These are phyloP conservation scores for Deladenus siricidicola DNA, from an alignment of 2,888 invertebrate genomes.

Conservation along the genomic window DNA sequence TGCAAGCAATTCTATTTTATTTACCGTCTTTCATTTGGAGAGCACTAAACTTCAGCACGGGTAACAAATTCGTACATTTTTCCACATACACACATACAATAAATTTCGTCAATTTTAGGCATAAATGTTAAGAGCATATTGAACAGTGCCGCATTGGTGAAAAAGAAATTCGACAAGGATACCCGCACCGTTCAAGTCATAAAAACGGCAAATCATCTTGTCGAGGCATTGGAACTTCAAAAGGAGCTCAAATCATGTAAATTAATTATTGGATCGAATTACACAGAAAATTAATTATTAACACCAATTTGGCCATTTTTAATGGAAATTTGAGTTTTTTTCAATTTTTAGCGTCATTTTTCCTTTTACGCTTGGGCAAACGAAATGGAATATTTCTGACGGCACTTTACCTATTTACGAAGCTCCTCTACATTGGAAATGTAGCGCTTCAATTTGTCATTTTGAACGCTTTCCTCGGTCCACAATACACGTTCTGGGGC, in stretches of 20 bases:
- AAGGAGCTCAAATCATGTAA: slow-evolving; percentile 40
- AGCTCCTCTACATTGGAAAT: slow-evolving; percentile 52
- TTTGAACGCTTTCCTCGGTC: slow-evolving; percentile 53
- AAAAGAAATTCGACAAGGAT: slow-evolving; percentile 34
- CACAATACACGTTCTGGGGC: slow-evolving; percentile 54
- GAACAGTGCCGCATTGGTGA: slow-evolving; percentile 36
- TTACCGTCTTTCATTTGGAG: slow-evolving; percentile 50
- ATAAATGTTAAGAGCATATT: slow-evolving; percentile 46
- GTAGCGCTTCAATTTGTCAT: slow-evolving; percentile 53
- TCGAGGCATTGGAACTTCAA: slow-evolving; percentile 48
- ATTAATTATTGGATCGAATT: slow-evolving; percentile 6
- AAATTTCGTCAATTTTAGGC: slow-evolving; percentile 23
- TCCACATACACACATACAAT: neutral
- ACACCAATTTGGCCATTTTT: too few relatives aligned
- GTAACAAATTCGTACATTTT: slow-evolving; percentile 17
- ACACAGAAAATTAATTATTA: slow-evolving; percentile 2
- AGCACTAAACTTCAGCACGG: slow-evolving; percentile 35
- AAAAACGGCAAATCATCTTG: slow-evolving; percentile 35
- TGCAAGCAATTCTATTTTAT: slow-evolving; percentile 51
- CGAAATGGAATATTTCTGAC: slow-evolving; percentile 51
- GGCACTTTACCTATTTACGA: slow-evolving; percentile 50
- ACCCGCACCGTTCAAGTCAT: slow-evolving; percentile 31
- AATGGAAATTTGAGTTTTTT: too few relatives aligned
- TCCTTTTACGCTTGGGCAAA: slow-evolving; percentile 28
- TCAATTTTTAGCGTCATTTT: slow-evolving; percentile 17